phyloP scores from a whole-genome alignment of 92 coral and sea anemone species.

The Ricordea florida region DNA sequence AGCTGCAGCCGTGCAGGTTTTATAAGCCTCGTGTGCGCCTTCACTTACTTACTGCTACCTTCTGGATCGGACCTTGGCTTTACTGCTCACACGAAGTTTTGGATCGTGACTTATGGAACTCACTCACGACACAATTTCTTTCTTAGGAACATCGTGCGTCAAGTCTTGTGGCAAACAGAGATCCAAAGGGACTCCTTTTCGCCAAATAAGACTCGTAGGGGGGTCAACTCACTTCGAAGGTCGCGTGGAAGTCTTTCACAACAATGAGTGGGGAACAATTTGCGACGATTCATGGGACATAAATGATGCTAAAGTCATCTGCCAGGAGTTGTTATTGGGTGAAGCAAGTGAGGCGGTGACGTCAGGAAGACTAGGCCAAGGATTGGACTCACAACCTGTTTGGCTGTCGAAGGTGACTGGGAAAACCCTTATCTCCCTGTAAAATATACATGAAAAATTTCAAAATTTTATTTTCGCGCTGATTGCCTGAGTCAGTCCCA shows the following conservation, averaged over 20 bases:
- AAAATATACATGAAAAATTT: too few relatives aligned
- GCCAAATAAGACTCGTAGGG: constrained; percentile 41
- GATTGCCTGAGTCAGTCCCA: too few relatives aligned
- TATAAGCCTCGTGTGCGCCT: too few relatives aligned
- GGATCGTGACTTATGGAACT: too few relatives aligned
- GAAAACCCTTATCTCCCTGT: too few relatives aligned
- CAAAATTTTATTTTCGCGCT: too few relatives aligned
- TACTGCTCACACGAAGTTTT: too few relatives aligned
- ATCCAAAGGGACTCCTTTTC: constrained; percentile 60
- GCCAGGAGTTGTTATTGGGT: constrained; percentile 82
- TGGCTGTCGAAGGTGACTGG: constrained; percentile 68
- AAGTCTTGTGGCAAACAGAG: constrained; percentile 18
- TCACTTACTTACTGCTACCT: too few relatives aligned
- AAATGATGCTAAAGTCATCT: constrained; percentile 71
- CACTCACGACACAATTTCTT: too few relatives aligned
- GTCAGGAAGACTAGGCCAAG: constrained; percentile 61
- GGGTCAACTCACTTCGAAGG: constrained; percentile 64
- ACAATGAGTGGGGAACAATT: constrained; percentile 80
- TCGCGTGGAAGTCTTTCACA: constrained; percentile 72
- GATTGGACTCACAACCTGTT: constrained; percentile 50
- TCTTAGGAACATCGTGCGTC: constrained; percentile 30
- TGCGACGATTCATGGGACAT: constrained; percentile 90
- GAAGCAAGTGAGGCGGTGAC: constrained; percentile 68
- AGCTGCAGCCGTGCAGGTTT: too few relatives aligned
- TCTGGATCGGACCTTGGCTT: too few relatives aligned